Percentiles rank a stretch among this genome's conserved stretches.
Evolutionary conservation across 1,140 invertebrate species (phyloP).

Genomic region (Macrobrachium nipponense): DNA sequence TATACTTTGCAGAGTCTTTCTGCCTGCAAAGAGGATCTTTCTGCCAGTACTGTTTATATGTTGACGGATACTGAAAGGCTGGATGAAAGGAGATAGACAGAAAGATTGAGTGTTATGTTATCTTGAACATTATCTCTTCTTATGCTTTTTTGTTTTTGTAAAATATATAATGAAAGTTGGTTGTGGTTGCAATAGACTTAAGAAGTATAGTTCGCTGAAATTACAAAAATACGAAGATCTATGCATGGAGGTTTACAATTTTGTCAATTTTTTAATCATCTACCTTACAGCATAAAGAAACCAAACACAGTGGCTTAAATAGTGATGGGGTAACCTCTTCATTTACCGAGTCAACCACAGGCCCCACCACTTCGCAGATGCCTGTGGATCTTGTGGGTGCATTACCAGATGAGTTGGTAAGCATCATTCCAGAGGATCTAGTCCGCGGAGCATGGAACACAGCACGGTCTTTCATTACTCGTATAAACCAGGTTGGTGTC

Average conservation of each 20-base stretch:
- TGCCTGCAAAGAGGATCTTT: not conserved
- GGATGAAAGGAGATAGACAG: not conserved
- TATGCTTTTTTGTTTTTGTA: no score
- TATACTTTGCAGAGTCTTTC: no score
- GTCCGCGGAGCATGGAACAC: conserved; percentile 56
- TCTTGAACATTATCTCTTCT: no score
- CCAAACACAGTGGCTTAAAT: not conserved
- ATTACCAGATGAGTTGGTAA: conserved; percentile 49
- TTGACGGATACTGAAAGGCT: not conserved
- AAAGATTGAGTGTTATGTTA: no score
- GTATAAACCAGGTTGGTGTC: conserved; percentile 47
- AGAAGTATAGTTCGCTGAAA: no score
- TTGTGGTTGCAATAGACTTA: no score
- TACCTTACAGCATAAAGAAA: conserved; percentile 26
- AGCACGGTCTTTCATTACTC: conserved; percentile 51
- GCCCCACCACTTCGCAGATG: not conserved
- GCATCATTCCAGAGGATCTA: conserved; percentile 56
- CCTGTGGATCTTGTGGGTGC: conserved; percentile 35
- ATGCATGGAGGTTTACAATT: no score
- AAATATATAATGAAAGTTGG: no score
- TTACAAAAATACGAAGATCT: no score
- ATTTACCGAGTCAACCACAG: not conserved
- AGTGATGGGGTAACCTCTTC: no score
- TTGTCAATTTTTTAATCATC: no score
- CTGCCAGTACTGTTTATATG: not conserved